Base-by-base conservation (phyloP, 2,113 vertebrate species). In the Daphoenositta chrysoptera region DNA sequence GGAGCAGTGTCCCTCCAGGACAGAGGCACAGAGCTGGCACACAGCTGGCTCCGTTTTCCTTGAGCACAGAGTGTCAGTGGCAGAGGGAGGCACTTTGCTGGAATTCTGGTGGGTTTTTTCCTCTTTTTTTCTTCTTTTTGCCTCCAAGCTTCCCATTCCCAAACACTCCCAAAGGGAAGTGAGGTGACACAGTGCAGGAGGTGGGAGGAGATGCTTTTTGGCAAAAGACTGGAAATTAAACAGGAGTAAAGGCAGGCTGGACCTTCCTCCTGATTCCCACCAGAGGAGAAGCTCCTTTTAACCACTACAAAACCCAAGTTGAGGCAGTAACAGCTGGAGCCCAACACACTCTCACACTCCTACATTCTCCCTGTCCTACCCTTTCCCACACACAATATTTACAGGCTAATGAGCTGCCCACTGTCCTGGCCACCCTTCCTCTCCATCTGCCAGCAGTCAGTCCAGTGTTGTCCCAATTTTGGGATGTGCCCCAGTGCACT, bases 391-490 rank as follows among this genome's bases (percentile, higher is more conserved):
- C 81, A 73, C 47, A 93, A 20, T 96, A 96, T 96, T 93, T 96
- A 96, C 95, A 97, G 78, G 85, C 93, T 92, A 89, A 92, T 33
- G 44, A 90, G 90, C 81, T 91, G 83, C 95, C 84, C 87, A 15
- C 80, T 48, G 61, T 83, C 77, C 69, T 78, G 44, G 79, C 89
- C 78, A 65, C 83, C 20, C 78, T 63, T 81, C 78, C 66, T 66
- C 76, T 79, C 87, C 15, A 11, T 27, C 61, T 91, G 93, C 94
- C 91, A 58, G 73, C 84, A 60, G 7, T 23, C 65, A 87, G 73
- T 73, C 91, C 68, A 61, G 81, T 65, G 87, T 65, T 39, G 73
- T 58, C 93, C 89, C 56, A 0, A 2, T 26, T 60, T 8, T 45
- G 53, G 91, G 91, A 89, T 54, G 6, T 30, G 95, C 92, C 95